Evolutionary conservation across 2,113 vertebrate genomes (phyloP).

Genomic region (Scomber colias): DNA sequence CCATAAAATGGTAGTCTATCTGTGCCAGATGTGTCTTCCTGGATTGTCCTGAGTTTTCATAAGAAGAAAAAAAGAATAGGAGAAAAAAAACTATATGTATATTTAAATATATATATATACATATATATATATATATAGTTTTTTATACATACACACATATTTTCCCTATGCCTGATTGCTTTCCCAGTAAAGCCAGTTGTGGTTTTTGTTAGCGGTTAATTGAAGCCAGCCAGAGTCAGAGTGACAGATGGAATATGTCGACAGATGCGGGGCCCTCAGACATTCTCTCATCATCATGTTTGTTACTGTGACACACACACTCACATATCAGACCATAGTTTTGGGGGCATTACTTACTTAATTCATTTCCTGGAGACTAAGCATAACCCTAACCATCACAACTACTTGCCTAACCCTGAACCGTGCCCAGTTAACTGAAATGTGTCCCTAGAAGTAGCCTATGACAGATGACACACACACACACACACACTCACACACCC

Average conservation of each 20-base stretch:
- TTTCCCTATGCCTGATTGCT: conserved; percentile 43
- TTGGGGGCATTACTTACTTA: too few relatives aligned
- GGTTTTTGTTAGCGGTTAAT: conserved; percentile 72
- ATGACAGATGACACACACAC: not conserved
- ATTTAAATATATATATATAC: not conserved
- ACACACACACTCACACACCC: not conserved
- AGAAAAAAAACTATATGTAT: too few relatives aligned
- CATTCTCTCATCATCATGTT: conserved; percentile 68
- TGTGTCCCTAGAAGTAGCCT: not conserved
- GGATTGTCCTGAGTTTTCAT: too few relatives aligned
- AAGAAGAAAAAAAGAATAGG: not conserved
- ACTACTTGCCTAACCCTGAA: too few relatives aligned
- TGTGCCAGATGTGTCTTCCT: not conserved
- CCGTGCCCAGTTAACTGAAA: too few relatives aligned
- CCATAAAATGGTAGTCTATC: not conserved
- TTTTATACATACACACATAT: conserved; percentile 6
- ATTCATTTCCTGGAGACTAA: too few relatives aligned
- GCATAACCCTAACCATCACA: too few relatives aligned
- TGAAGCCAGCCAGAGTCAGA: conserved; percentile 62
- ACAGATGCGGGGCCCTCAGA: conserved; percentile 73
- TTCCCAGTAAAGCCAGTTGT: conserved; percentile 65
- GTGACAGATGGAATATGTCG: conserved; percentile 72
- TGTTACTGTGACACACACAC: conserved; percentile 47
- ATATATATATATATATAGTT: not conserved
- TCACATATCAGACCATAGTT: too few relatives aligned